A percentile compares a stretch with the other conserved stretches of the same genome.
phyloP scores from a whole-genome alignment of 2,888 invertebrate genomes.

The Dinocampus coccinellae region DNA sequence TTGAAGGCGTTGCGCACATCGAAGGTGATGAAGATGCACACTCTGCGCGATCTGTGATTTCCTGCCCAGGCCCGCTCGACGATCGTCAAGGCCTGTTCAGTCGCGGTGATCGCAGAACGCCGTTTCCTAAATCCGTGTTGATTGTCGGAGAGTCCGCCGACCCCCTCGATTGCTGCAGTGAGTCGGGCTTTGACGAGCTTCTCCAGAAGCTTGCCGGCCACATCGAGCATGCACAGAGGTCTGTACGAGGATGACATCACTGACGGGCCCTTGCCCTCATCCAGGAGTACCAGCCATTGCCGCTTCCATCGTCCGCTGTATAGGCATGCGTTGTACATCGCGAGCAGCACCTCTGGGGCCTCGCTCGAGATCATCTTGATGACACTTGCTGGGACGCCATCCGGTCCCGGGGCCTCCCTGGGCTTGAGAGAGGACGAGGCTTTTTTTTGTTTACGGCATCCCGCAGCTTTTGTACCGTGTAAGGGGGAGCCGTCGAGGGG shows the following conservation, averaged over 20 bases:
- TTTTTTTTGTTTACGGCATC: too few relatives aligned
- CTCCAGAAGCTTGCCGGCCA: constrained; percentile 38
- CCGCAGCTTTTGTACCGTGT: not conserved
- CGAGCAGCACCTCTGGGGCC: constrained; percentile 28
- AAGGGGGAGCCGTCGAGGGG: too few relatives aligned
- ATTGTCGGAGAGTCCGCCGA: constrained; percentile 37
- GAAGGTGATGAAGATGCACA: constrained; percentile 37
- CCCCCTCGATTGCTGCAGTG: constrained; percentile 25
- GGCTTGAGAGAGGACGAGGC: constrained; percentile 22
- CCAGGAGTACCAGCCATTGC: constrained; percentile 35
- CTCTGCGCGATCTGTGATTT: constrained; percentile 29
- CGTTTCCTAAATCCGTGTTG: constrained; percentile 42
- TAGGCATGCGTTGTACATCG: constrained; percentile 37
- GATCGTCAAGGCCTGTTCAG: constrained; percentile 35
- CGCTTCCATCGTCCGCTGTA: constrained; percentile 38
- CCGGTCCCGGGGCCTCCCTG: constrained; percentile 35
- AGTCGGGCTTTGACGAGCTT: constrained; percentile 42
- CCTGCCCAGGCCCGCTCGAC: constrained; percentile 29
- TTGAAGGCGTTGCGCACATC: constrained; percentile 41
- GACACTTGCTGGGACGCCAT: constrained; percentile 30
- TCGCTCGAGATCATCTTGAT: constrained; percentile 28
- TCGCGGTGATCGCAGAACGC: constrained; percentile 29
- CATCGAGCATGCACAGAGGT: constrained; percentile 36
- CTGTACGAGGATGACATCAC: constrained; percentile 34
- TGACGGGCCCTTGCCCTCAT: constrained; percentile 33